Evolutionary conservation across 2,888 invertebrate species (phyloP).

Genomic region (Crocallis elinguaria): DNA sequence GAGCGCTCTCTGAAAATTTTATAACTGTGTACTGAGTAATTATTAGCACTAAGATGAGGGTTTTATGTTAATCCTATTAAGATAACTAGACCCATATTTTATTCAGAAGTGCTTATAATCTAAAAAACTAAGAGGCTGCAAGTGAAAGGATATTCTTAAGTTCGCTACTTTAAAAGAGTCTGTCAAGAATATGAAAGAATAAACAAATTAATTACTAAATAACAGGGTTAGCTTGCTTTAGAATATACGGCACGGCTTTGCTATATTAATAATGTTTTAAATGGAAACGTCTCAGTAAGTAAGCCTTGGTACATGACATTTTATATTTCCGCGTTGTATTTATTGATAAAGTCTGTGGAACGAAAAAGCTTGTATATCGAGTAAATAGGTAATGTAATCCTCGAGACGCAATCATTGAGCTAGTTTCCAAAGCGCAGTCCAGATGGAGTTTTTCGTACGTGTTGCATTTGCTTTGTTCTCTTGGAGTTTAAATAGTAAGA

Average conservation of each 20-base stretch:
- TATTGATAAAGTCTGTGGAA: neutral
- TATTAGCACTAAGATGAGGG: conserved; percentile 36
- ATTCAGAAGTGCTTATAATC: conserved; percentile 37
- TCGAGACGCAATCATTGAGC: conserved; percentile 6
- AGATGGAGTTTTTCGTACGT: conserved; percentile 20
- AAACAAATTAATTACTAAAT: conserved; percentile 41
- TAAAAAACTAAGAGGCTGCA: conserved; percentile 31
- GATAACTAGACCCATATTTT: conserved; percentile 43
- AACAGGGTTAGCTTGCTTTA: conserved; percentile 35
- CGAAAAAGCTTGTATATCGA: neutral
- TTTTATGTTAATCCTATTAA: conserved; percentile 41
- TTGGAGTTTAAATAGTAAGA: conserved; percentile 21
- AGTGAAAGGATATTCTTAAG: conserved; percentile 34
- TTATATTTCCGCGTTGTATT: too few species aligned
- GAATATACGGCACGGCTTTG: conserved; percentile 3
- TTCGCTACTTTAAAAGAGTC: conserved; percentile 33
- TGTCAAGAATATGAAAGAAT: conserved; percentile 40
- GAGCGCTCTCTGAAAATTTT: conserved; percentile 15
- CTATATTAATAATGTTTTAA: conserved; percentile 20
- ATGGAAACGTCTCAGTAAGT: neutral
- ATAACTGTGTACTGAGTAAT: conserved; percentile 28
- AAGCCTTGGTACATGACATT: too few species aligned
- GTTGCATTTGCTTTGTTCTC: conserved; percentile 23
- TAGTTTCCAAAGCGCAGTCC: conserved; percentile 15
- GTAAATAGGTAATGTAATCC: conserved; percentile 3